Conservation (phyloP, 2,888 invertebrate species). For the Encarsia formosa region DNA sequence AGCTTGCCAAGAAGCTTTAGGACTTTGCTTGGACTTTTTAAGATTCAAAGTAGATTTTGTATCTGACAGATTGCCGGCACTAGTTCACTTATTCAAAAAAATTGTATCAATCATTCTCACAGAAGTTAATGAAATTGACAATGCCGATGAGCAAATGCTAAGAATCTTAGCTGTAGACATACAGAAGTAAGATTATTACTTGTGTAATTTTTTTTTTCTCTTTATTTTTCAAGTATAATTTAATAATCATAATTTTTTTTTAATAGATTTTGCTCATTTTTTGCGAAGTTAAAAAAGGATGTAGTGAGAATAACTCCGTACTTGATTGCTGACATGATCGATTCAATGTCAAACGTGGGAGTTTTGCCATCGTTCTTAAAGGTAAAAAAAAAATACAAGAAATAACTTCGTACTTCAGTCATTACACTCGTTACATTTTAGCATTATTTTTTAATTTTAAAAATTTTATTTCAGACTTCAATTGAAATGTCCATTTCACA, state of each 20-base stretch:
- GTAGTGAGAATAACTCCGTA: constrained; percentile 40
- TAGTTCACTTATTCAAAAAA: constrained; percentile 38
- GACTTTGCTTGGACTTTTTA: constrained; percentile 36
- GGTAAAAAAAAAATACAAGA: constrained; percentile 30
- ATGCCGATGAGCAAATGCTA: constrained; percentile 30
- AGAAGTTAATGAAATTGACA: constrained; percentile 31
- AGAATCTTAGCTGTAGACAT: constrained; percentile 37
- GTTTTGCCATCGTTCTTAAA: constrained; percentile 37
- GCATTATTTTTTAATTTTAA: too few species aligned
- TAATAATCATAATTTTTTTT: constrained; percentile 10
- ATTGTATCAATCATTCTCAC: constrained; percentile 32
- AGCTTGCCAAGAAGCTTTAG: constrained; percentile 35
- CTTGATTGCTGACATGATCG: constrained; percentile 42
- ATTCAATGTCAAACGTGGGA: constrained; percentile 34
- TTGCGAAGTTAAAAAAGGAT: constrained; percentile 41
- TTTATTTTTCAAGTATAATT: constrained; percentile 2
- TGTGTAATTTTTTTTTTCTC: constrained; percentile 4
- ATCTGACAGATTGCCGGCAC: constrained; percentile 36
- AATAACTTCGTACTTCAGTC: background rate
- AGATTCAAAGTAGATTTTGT: constrained; percentile 35
- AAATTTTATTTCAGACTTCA: constrained; percentile 26
- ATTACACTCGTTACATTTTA: too few species aligned
- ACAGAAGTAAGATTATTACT: constrained; percentile 41
- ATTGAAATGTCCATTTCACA: constrained; percentile 39
- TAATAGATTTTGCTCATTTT: constrained; percentile 19